phyloP scores from a whole-genome alignment of 2,113 vertebrate species.

The Vulpes vulpes region DNA sequence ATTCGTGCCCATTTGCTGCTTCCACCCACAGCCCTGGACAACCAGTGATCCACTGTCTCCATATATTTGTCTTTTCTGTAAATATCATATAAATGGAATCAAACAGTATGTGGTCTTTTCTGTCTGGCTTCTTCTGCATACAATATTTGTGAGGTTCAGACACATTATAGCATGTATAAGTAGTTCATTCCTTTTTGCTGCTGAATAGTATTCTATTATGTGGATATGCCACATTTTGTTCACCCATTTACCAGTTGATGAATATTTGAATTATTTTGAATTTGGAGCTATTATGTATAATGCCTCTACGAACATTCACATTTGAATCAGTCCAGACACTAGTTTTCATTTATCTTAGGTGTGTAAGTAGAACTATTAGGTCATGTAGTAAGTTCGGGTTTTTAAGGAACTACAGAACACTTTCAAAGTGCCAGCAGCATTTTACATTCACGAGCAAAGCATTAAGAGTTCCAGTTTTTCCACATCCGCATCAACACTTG shows the following conservation, averaged over 20 bases:
- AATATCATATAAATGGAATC: not conserved
- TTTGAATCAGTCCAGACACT: not conserved
- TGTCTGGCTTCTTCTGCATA: not conserved
- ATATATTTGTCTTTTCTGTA: not conserved
- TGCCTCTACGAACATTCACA: not conserved
- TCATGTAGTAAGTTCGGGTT: not conserved
- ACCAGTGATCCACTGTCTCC: not conserved
- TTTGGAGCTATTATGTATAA: not conserved
- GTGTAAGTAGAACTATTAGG: not conserved
- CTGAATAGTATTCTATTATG: not conserved
- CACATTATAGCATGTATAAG: not conserved
- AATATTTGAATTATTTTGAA: not conserved
- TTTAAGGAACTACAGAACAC: not conserved
- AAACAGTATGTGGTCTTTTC: not conserved
- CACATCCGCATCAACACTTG: not conserved
- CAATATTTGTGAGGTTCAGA: not conserved
- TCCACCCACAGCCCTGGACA: not conserved
- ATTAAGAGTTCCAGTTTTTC: not conserved
- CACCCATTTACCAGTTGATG: not conserved
- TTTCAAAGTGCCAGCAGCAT: not conserved
- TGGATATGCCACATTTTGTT: not conserved
- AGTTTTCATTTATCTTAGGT: not conserved
- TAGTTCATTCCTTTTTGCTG: constrained; percentile 11
- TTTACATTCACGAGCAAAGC: not conserved
- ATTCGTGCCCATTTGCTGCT: not conserved